Evolutionary conservation across 2,888 invertebrate species (phyloP).

Genomic region (Dicyrtoma fusca): DNA sequence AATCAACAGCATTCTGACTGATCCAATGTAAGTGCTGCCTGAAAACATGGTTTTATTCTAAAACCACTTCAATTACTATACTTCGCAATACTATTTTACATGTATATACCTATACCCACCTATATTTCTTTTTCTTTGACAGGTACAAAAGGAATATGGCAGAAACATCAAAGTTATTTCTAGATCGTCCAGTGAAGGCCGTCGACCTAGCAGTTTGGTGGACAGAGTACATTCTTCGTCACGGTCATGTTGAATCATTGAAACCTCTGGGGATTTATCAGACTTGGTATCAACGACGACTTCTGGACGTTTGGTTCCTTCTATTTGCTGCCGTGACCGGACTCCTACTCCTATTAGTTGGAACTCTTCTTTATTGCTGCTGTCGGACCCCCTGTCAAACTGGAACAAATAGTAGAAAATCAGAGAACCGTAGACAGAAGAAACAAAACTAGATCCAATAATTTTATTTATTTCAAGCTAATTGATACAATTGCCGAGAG

Average conservation of each 20-base stretch:
- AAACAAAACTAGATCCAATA: background rate
- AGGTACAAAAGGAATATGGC: slow-evolving; percentile 33
- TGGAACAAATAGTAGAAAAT: background rate
- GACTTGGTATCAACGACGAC: slow-evolving; percentile 15
- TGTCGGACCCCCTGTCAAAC: background rate
- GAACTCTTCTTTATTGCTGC: background rate
- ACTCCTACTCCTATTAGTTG: too few relatives aligned
- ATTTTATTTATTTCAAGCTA: too few relatives aligned
- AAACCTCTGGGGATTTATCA: slow-evolving; percentile 23
- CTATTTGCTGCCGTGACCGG: background rate
- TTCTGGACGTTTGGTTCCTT: slow-evolving; percentile 17
- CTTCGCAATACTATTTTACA: background rate
- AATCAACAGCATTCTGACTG: slow-evolving; percentile 21
- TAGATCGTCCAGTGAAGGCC: slow-evolving; percentile 21
- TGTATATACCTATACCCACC: background rate
- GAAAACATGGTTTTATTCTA: too few relatives aligned
- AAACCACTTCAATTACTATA: too few relatives aligned
- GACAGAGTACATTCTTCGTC: slow-evolving; percentile 18
- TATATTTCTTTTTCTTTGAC: slow-evolving; percentile 4
- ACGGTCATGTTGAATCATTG: slow-evolving; percentile 5
- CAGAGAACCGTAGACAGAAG: background rate
- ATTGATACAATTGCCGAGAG: too few relatives aligned
- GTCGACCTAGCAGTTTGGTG: slow-evolving; percentile 31
- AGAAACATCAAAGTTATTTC: background rate
- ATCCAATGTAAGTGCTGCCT: slow-evolving; percentile 16